Conservation (phyloP, 2,113 vertebrate genomes). For the Xenopus laevis region DNA sequence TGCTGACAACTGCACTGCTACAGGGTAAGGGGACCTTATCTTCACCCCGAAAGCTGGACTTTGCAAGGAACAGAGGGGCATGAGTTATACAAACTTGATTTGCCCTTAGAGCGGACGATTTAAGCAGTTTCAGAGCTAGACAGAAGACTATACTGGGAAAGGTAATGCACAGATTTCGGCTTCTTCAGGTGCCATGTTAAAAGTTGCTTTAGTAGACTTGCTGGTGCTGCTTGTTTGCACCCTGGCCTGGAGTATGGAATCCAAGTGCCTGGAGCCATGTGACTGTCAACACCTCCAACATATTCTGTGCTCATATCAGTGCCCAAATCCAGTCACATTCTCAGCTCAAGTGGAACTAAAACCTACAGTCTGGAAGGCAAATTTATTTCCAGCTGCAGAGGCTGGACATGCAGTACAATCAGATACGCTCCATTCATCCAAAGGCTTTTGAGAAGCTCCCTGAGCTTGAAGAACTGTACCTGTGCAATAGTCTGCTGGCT, state of each 20-base stretch:
- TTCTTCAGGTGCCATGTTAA: constrained; percentile 34
- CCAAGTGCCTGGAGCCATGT: constrained; percentile 82
- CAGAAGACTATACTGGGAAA: not conserved
- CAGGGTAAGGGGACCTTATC: too few relatives aligned
- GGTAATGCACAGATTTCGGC: constrained; percentile 17
- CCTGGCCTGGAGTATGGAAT: constrained; percentile 57
- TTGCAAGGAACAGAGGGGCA: too few relatives aligned
- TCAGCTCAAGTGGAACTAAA: constrained; percentile 40
- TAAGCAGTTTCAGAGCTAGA: too few relatives aligned
- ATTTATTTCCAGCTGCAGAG: constrained; percentile 80
- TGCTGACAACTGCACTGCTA: too few relatives aligned
- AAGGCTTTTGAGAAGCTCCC: constrained; percentile 82
- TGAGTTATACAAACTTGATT: too few relatives aligned
- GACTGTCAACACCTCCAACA: constrained; percentile 88
- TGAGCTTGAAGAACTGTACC: constrained; percentile 83
- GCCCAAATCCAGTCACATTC: constrained; percentile 74
- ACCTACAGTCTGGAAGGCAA: constrained; percentile 90
- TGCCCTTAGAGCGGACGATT: too few relatives aligned
- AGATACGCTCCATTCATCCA: constrained; percentile 78
- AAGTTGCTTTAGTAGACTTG: constrained; percentile 9
- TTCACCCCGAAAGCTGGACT: too few relatives aligned
- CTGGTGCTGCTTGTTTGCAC: constrained; percentile 59
- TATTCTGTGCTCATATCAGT: constrained; percentile 78
- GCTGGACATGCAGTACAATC: too few relatives aligned
- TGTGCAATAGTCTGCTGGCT: constrained; percentile 86